Evolutionary conservation across 2,113 vertebrate species (phyloP).

Genomic region (Bolborhynchus lineola): DNA sequence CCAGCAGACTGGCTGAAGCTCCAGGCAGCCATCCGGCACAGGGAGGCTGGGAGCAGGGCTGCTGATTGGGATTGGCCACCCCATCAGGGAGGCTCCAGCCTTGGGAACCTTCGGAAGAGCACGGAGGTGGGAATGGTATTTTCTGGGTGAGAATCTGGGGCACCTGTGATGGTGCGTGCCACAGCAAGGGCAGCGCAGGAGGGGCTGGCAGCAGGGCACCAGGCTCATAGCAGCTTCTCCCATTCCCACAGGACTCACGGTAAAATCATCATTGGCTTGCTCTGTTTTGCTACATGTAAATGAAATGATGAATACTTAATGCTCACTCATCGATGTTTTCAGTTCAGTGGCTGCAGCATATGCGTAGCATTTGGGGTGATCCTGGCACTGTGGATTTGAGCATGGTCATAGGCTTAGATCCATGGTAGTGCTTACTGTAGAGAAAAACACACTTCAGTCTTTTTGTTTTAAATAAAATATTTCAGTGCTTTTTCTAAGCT

Average conservation of each 20-base stretch:
- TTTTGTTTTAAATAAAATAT: not conserved
- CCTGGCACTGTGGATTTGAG: not conserved
- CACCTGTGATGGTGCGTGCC: not conserved
- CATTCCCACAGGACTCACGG: not conserved
- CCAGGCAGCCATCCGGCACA: not conserved
- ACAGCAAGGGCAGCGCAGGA: not conserved
- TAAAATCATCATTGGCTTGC: not conserved
- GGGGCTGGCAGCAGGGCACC: conserved; percentile 25
- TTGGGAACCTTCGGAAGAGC: not conserved
- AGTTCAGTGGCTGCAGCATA: conserved; percentile 20
- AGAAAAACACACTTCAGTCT: not conserved
- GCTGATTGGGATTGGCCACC: not conserved
- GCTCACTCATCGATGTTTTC: conserved; percentile 23
- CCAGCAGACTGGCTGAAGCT: not conserved
- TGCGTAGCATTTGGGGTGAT: not conserved
- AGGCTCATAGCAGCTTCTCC: conserved; percentile 37
- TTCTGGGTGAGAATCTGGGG: conserved; percentile 14
- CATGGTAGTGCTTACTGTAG: not conserved
- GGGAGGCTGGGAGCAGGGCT: not conserved
- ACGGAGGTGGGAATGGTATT: conserved; percentile 24
- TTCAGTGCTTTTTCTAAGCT: not conserved
- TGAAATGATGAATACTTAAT: not conserved
- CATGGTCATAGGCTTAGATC: not conserved
- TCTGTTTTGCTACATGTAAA: not conserved
- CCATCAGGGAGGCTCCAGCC: not conserved